Percentiles rank a stretch among this genome's conserved stretches.
These are phyloP conservation scores for Andrena fulva DNA, from an alignment of 2,888 invertebrate species.

Conservation along the genomic window DNA sequence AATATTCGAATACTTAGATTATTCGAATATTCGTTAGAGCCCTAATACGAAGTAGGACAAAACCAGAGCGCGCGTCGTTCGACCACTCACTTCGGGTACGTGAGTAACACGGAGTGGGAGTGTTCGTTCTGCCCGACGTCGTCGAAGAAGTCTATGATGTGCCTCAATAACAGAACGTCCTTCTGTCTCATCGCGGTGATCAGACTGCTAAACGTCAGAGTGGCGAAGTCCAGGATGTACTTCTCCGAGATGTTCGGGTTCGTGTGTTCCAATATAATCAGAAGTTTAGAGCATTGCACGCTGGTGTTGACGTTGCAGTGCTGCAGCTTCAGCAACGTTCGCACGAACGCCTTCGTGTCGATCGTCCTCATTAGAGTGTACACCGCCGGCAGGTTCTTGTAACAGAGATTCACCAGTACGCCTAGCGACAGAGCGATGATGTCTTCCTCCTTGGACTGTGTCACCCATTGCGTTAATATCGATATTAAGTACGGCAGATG, in stretches of 20 bases:
- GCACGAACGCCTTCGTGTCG: conserved; percentile 89
- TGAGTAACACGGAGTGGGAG: conserved; percentile 77
- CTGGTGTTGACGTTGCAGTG: conserved; percentile 83
- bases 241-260: conserved; percentile 85
- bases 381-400: conserved; percentile 91
- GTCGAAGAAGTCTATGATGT: conserved; percentile 86
- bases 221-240: conserved; percentile 85
- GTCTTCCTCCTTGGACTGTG: conserved; percentile 85
- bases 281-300: conserved; percentile 86
- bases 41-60: too few species aligned
- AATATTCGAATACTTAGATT: too few species aligned
- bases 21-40: too few species aligned
- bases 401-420: conserved; percentile 92
- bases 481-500: conserved; percentile 89
- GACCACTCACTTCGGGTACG: conserved; percentile 77
- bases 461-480: conserved; percentile 89
- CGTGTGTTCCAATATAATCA: conserved; percentile 86
- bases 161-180: conserved; percentile 85
- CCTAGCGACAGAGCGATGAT: conserved; percentile 87
- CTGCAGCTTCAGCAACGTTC: conserved; percentile 87
- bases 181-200: conserved; percentile 84
- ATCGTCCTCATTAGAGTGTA: conserved; percentile 90
- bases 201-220: conserved; percentile 85
- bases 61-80: background rate
- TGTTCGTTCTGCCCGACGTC: conserved; percentile 84